A percentile compares a stretch with the other conserved stretches of the same genome.
These are phyloP conservation scores for Salticus scenicus DNA, from an alignment of 2,888 invertebrate genomes.

Conservation along the genomic window DNA sequence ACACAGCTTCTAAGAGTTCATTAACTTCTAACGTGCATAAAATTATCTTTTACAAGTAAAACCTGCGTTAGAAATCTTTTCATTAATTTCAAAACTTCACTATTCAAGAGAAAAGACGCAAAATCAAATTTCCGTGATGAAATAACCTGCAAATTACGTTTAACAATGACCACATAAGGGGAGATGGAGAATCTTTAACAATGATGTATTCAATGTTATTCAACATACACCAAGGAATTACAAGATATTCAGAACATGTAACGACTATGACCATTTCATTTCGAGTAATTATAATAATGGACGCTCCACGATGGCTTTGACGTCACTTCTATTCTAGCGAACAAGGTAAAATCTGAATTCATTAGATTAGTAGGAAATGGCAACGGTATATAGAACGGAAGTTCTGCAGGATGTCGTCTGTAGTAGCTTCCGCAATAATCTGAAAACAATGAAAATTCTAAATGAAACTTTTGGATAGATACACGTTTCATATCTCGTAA, in stretches of 20 bases:
- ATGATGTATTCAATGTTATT: slow-evolving; percentile 12
- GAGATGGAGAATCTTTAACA: background rate
- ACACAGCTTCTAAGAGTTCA: too few species aligned
- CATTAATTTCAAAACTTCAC: too few species aligned
- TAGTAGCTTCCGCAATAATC: slow-evolving; percentile 31
- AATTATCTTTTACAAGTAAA: too few species aligned
- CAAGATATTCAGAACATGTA: slow-evolving; percentile 48
- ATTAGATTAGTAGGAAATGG: slow-evolving; percentile 28
- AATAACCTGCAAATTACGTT: background rate
- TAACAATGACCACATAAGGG: background rate
- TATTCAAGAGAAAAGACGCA: background rate
- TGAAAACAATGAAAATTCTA: slow-evolving; percentile 23
- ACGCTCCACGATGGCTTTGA: slow-evolving; percentile 22
- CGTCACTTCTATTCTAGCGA: slow-evolving; percentile 36
- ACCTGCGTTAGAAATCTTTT: too few species aligned
- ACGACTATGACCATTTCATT: slow-evolving; percentile 49
- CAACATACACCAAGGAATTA: slow-evolving; percentile 55
- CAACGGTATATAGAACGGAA: slow-evolving; percentile 34
- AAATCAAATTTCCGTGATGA: background rate
- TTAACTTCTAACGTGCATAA: too few species aligned
- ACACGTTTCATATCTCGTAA: background rate
- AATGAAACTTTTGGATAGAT: slow-evolving; percentile 31
- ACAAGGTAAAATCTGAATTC: slow-evolving; percentile 35
- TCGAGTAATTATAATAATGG: slow-evolving; percentile 59
- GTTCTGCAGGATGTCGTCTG: slow-evolving; percentile 38